These are phyloP conservation scores for Oscheius sp. DNA, from an alignment of 2,888 invertebrate genomes.

Conservation along the genomic window DNA sequence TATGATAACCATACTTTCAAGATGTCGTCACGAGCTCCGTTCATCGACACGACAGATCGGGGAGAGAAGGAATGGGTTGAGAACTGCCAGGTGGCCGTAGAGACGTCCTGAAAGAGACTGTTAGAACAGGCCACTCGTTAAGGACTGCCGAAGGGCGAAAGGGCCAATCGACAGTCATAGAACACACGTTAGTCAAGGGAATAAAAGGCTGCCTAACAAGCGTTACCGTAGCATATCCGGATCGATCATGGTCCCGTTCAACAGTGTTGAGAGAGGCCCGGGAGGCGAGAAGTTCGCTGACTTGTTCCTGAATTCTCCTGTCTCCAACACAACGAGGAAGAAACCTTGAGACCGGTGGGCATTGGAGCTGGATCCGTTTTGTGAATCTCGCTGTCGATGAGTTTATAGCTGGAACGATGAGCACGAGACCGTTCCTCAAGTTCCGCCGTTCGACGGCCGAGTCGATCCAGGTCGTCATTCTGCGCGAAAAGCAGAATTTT, in stretches of 20 bases:
- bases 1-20: slow-evolving; percentile 62
- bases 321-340: not conserved
- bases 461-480: slow-evolving; percentile 66
- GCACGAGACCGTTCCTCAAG: slow-evolving; percentile 54
- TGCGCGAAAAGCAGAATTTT: slow-evolving; percentile 31
- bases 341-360: slow-evolving; percentile 59
- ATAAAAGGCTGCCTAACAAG: not conserved
- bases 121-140: slow-evolving; percentile 20
- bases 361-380: slow-evolving; percentile 64
- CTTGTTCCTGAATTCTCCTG: slow-evolving; percentile 49
- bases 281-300: slow-evolving; percentile 59
- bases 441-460: slow-evolving; percentile 55
- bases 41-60: slow-evolving; percentile 67
- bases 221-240: slow-evolving; percentile 65
- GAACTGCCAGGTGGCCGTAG: slow-evolving; percentile 69
- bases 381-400: slow-evolving; percentile 61
- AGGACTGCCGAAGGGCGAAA: not conserved
- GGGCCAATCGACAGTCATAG: not conserved
- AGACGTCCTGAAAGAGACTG: slow-evolving; percentile 58
- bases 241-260: slow-evolving; percentile 57
- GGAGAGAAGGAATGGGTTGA: slow-evolving; percentile 66
- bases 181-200: not conserved
- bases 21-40: slow-evolving; percentile 64
- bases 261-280: slow-evolving; percentile 47
- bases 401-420: slow-evolving; percentile 54